Base-by-base conservation (phyloP, 2,797 vertebrate species). In the Darevskia mixta region DNA sequence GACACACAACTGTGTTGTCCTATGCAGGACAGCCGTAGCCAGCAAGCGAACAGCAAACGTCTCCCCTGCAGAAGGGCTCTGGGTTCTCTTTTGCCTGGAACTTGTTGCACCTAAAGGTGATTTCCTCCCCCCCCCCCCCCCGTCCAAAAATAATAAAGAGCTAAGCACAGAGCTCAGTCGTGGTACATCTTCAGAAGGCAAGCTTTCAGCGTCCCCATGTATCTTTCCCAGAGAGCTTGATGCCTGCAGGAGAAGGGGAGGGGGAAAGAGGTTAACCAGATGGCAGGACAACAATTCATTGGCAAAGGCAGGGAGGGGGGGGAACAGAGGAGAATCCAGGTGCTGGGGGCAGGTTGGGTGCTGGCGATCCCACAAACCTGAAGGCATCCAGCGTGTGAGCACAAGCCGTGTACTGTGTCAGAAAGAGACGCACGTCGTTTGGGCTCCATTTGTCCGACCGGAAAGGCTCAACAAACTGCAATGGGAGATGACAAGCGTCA, bases 161-260 rank as follows among this genome's bases (percentile, higher is more conserved):
- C 25, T 27, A 41, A 8, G 27, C 2, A 3, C 13, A 20, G 13
- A 67, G 25, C 17, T 98, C 93, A 98, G 93, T 98, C 98, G 2
- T 98, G 98, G 95, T 98, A 98, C 95, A 98, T 98, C 95, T 97
- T 98, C 93, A 98, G 96, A 92, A 98, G 98, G 94, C 98, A 98
- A 93, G 97, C 98, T 83, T 97, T 98, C 92, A 98, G 95, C 66
- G 98, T 98, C 27, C 96, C 96, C 98, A 98, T 98, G 95, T 98
- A 98, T 93, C 98, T 96, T 94, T 98, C 98, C 98, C 98, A 99
- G 82, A 98, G 97, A 5, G 90, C 93, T 94, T 98, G 98, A 93
- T 98, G 97, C 95, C 98, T 98, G 96, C 67, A 85, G 91, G 38
- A 15, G 49, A 55, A 55, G 49, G 49, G 13, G 49, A 55, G 49